Evolutionary conservation across 30 jellyfish, hydroid and myxozoan genomes (phyloP), one percentile per base, ranked within the genome.

Genomic region (Aurelia aurita complex sp. Pacific): DNA sequence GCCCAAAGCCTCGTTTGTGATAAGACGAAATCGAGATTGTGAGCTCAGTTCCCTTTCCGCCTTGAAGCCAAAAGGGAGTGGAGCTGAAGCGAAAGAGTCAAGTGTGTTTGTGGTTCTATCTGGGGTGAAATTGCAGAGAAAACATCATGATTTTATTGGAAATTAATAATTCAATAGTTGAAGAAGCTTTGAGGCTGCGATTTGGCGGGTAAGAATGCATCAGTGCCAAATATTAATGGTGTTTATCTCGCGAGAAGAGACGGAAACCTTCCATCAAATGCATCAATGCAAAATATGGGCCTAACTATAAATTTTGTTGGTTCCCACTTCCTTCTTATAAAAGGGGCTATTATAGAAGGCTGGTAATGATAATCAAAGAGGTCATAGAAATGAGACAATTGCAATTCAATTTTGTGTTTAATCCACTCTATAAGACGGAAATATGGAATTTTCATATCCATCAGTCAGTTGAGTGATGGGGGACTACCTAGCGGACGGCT

Each of bases 171-270:
- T 67, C 91, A 51, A 88, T 92, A 42, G 92, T 92, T 10, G 98
- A 92, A 88, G 98, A 92, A 17, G 97, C 98, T 33, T 74, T 92
- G 67, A 82, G 98, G 65, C 92, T 96, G 16, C 89, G 98, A 64
- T 88, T 92, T 76, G 94, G 95, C 62, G 97, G 98, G 98, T 92
- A 88, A 81, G 89, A 77, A 4, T 29, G 64, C 40, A 23, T 55
- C 54, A 17, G 17, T 19, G 8, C 29, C 15, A 29, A 13, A 19
- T 18, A 10, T 17, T 15, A 15, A 50, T 10, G 67, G 32, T 15
- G 9, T 51, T 23, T 75, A 17, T 69, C n/a, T 69, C 14, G 15
- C 32, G 35, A 63, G 72, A 29, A 63, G 12, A 63, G 72, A 11
- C 12, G 14, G 36, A 63, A 7, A 69, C 11, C 73, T 17, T n/a